phyloP scores from a whole-genome alignment of 2,797 vertebrate species.

The Neosilurus mollespiculum region DNA sequence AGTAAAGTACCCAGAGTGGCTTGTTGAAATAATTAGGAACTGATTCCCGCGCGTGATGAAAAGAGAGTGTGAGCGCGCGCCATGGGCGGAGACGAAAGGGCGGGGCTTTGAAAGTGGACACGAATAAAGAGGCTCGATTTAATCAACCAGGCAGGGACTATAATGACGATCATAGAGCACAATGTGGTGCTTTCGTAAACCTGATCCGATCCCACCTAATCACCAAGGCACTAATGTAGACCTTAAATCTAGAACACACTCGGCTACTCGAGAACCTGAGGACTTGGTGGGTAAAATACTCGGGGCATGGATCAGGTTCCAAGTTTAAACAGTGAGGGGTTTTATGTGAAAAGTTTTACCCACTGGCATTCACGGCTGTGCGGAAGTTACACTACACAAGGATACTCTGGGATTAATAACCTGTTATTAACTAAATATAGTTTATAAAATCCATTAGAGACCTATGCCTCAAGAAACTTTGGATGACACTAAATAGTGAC shows the following conservation, averaged over 20 bases:
- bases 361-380: conserved; percentile 4
- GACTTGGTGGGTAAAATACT: conserved; percentile 48
- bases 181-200: conserved; percentile 74
- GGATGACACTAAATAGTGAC: background rate
- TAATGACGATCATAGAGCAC: conserved; percentile 74
- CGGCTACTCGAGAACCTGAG: conserved; percentile 29
- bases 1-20: conserved; percentile 43
- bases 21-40: conserved; percentile 56
- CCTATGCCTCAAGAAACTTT: background rate
- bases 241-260: conserved; percentile 43
- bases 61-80: conserved; percentile 86
- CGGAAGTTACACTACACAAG: conserved; percentile 34
- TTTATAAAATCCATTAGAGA: conserved; percentile 11
- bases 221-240: conserved; percentile 28
- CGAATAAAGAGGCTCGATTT: conserved; percentile 93
- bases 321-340: conserved; percentile 39
- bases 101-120: conserved; percentile 91
- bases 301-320: conserved; percentile 48
- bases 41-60: conserved; percentile 72
- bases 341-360: background rate
- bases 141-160: conserved; percentile 87
- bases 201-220: conserved; percentile 38
- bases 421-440: conserved; percentile 4
- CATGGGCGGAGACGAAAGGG: conserved; percentile 82
- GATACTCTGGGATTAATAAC: conserved; percentile 28